These are phyloP conservation scores for Micromussa lordhowensis DNA, from an alignment of 92 coral and sea anemone genomes.

Conservation along the genomic window DNA sequence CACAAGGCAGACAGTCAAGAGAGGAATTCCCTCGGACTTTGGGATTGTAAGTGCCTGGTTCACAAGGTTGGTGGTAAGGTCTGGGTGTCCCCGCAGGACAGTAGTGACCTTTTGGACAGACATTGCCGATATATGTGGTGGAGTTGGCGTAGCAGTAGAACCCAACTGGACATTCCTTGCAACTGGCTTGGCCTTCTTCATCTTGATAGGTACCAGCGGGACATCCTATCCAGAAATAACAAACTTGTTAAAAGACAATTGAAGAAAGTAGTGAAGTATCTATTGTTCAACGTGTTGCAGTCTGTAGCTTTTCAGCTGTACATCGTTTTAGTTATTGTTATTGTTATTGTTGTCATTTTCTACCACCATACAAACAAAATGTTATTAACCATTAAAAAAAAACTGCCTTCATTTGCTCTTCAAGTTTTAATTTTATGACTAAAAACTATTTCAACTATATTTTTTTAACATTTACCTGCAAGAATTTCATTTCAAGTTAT, in stretches of 20 bases:
- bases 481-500: neutral
- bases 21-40: conserved; percentile 82
- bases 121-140: conserved; percentile 71
- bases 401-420: neutral
- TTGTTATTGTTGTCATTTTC: neutral
- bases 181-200: conserved; percentile 77
- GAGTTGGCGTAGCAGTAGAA: conserved; percentile 93
- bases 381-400: neutral
- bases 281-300: neutral
- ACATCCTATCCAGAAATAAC: conserved; percentile 70
- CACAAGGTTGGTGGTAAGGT: conserved; percentile 77
- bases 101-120: conserved; percentile 90
- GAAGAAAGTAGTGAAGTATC: neutral
- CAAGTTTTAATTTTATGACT: neutral
- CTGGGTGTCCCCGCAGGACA: conserved; percentile 83
- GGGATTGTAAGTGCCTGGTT: conserved; percentile 91
- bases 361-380: neutral
- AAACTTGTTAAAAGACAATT: neutral
- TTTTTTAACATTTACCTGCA: neutral
- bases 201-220: conserved; percentile 89
- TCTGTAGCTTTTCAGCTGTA: neutral
- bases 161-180: conserved; percentile 88
- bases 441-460: neutral
- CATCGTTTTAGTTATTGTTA: too few relatives aligned
- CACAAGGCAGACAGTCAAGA: conserved; percentile 82